Evolutionary conservation across 2,888 invertebrate species (phyloP).

Genomic region (Spilosoma lubricipeda): DNA sequence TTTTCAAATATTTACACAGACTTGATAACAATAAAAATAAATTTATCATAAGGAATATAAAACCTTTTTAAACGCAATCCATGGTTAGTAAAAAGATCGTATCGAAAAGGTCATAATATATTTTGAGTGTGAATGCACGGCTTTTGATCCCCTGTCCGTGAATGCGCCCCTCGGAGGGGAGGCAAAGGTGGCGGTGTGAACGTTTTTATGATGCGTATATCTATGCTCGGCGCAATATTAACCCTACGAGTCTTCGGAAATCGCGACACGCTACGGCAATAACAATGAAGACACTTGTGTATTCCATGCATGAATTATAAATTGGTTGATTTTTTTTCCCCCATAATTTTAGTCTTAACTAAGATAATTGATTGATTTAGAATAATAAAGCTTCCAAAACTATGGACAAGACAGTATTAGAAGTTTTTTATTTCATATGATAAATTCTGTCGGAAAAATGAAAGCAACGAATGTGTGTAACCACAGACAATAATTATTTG

Average conservation of each 20-base stretch:
- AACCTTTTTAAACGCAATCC: slow-evolving; percentile 33
- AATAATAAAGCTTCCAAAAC: not conserved
- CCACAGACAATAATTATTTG: slow-evolving; percentile 47
- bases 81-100: slow-evolving; percentile 54
- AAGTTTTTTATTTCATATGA: slow-evolving; percentile 22
- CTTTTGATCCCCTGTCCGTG: slow-evolving; percentile 61
- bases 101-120: slow-evolving; percentile 60
- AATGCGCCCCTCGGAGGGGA: slow-evolving; percentile 43
- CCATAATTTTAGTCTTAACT: not conserved
- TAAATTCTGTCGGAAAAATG: slow-evolving; percentile 22
- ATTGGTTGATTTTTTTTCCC: not conserved
- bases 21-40: not conserved
- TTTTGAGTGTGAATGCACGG: slow-evolving; percentile 64
- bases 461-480: slow-evolving; percentile 42
- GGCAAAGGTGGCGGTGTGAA: slow-evolving; percentile 39
- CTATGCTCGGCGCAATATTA: slow-evolving; percentile 44
- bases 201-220: slow-evolving; percentile 49
- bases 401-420: not conserved
- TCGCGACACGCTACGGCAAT: slow-evolving; percentile 31
- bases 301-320: slow-evolving; percentile 22
- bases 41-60: slow-evolving; percentile 24
- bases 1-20: not conserved
- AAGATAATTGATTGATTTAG: not conserved
- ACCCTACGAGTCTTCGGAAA: slow-evolving; percentile 37
- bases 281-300: slow-evolving; percentile 30